A percentile compares a stretch with the other conserved stretches of the same genome.
These are phyloP conservation scores for Pandemis heparana DNA, from an alignment of 2,888 invertebrate genomes.

Conservation along the genomic window DNA sequence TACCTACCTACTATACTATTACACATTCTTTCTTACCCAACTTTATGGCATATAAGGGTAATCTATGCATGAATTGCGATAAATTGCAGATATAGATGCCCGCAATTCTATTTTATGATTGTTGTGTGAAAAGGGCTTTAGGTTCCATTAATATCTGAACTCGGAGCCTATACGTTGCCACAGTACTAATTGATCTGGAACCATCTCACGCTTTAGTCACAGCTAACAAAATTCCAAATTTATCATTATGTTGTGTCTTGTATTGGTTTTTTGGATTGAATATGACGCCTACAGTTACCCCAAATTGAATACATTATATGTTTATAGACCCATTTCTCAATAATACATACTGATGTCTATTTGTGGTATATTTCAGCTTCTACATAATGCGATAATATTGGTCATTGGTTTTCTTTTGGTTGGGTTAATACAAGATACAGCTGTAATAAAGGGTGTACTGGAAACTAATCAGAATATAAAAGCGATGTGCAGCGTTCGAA, in stretches of 20 bases:
- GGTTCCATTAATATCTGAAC: slow-evolving; percentile 16
- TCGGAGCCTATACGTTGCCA: slow-evolving; percentile 48
- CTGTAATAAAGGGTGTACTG: slow-evolving; percentile 83
- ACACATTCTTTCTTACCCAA: slow-evolving; percentile 2
- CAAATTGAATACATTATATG: slow-evolving; percentile 58
- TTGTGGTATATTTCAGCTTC: slow-evolving; percentile 85
- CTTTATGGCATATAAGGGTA: not conserved
- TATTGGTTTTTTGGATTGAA: slow-evolving; percentile 84
- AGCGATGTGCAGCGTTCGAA: slow-evolving; percentile 71
- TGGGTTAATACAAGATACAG: slow-evolving; percentile 86
- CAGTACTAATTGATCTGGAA: slow-evolving; percentile 74
- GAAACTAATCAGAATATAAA: slow-evolving; percentile 80
- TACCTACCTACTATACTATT: not conserved
- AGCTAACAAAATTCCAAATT: slow-evolving; percentile 85
- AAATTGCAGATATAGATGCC: not conserved
- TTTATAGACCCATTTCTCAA: slow-evolving; percentile 50
- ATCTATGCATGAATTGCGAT: not conserved
- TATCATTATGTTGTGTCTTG: slow-evolving; percentile 83
- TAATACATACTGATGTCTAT: slow-evolving; percentile 73
- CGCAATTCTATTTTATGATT: not conserved
- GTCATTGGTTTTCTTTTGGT: slow-evolving; percentile 85
- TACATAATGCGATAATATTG: slow-evolving; percentile 82
- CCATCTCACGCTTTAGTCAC: slow-evolving; percentile 82
- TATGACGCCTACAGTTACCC: slow-evolving; percentile 49
- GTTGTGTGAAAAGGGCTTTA: slow-evolving; percentile 27